These are phyloP conservation scores for Lithobates sylvaticus DNA, from an alignment of 2,797 vertebrate genomes.

Conservation along the genomic window DNA sequence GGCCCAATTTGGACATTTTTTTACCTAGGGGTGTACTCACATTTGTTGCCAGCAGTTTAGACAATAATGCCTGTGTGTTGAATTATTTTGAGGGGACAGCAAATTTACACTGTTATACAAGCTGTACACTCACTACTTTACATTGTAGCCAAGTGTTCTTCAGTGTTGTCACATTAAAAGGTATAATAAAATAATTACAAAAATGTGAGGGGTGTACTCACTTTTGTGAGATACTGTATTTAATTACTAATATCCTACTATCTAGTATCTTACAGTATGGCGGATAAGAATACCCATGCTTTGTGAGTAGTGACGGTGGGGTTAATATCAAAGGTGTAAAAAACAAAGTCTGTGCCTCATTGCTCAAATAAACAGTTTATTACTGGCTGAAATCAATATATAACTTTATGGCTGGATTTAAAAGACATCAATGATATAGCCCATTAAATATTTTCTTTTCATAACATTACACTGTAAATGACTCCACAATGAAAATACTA, in stretches of 20 bases:
- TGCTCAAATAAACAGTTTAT: conserved; percentile 47
- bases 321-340: neutral
- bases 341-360: neutral
- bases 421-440: conserved; percentile 46
- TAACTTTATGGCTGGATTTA: conserved; percentile 39
- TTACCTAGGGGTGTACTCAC: too few species aligned
- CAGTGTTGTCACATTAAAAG: too few species aligned
- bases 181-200: too few species aligned
- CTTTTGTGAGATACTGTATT: too few species aligned
- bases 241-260: neutral
- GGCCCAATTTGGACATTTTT: too few species aligned
- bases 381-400: conserved; percentile 38
- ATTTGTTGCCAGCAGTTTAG: too few species aligned
- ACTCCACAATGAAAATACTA: conserved; percentile 38
- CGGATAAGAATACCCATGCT: neutral
- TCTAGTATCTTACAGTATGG: neutral
- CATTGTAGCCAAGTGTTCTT: too few species aligned
- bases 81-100: too few species aligned
- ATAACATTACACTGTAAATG: conserved; percentile 31
- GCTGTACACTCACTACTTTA: too few species aligned
- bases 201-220: too few species aligned
- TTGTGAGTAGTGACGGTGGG: neutral
- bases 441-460: conserved; percentile 46
- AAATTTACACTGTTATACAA: too few species aligned
- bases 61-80: too few species aligned